Base-by-base conservation (phyloP, 2,797 vertebrate genomes). In the Peromyscus eremicus region DNA sequence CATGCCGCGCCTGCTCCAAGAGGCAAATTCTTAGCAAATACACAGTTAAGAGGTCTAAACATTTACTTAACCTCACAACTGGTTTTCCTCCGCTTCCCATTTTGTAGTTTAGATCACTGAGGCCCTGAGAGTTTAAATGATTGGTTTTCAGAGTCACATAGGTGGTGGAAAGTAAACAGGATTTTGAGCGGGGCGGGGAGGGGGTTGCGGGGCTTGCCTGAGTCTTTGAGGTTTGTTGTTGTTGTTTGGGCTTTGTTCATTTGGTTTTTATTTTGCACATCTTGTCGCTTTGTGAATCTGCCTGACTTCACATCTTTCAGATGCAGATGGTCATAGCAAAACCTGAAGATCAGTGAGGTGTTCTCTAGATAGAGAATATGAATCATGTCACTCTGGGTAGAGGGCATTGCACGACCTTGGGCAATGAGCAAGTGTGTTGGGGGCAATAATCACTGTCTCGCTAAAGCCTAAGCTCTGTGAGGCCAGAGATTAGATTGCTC, bases 31-130 rank as follows among this genome's bases (percentile, higher is more conserved):
- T 46, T 70, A 49, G 73, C 11, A 71, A 81, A 49, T 4, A 17
- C 34, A n/a, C 40, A 27, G 3, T 13, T 21, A n/a, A 87, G n/a
- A 43, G 64, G 29, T 60, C 76, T 49, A 57, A 88, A 85, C 23
- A 52, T 68, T 68, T 94, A 64, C 62, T 57, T 96, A 84, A 84
- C 17, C 46, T 95, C 75, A 81, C 40, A 64, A 37, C n/a, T 79
- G 29, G 55, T 32, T 40, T n/a, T 88, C 86, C n/a, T 27, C 21
- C 66, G 46, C 43, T 76, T 92, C 43, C 25, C 14, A 27, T 82
- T 86, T 64, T 92, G 34, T 43, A 85, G 32, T 85, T 86, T 89
- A 37, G 21, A 43, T 76, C 91, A 75, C 49, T 27, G 29, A 93
- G 16, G 10, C 37, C 32, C 37, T 57, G 9, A n/a, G 71, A 81